These are phyloP conservation scores for Monoplex corrugatus DNA, from an alignment of 2,888 invertebrate species.

Conservation along the genomic window DNA sequence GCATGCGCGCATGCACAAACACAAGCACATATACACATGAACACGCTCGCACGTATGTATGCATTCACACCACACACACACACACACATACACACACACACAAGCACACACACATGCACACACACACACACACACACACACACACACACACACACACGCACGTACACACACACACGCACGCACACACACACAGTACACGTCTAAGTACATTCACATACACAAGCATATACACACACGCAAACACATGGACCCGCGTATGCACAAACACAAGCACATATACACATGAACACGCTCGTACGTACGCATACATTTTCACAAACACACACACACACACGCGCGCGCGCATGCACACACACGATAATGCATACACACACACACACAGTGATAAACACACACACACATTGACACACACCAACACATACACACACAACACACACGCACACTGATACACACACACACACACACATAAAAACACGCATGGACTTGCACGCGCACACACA, in stretches of 20 bases:
- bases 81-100: slow-evolving; percentile 14
- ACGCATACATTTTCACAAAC: too few species aligned
- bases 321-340: not conserved
- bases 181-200: not conserved
- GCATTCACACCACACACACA: too few species aligned
- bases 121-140: slow-evolving; percentile 25
- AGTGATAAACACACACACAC: too few species aligned
- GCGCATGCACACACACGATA: not conserved
- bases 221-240: not conserved
- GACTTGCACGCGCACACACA: too few species aligned
- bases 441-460: too few species aligned
- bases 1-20: too few species aligned
- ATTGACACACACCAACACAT: too few species aligned
- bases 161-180: not conserved
- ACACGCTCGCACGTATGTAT: too few species aligned
- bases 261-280: not conserved
- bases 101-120: slow-evolving; percentile 4
- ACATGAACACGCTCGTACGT: not conserved
- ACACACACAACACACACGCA: too few species aligned
- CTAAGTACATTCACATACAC: not conserved
- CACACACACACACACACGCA: not conserved
- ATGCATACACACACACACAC: too few species aligned
- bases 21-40: too few species aligned
- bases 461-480: too few species aligned
- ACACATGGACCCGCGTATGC: not conserved